Evolutionary conservation across 2,797 vertebrate genomes (phyloP).

Genomic region (Mareca penelope): DNA sequence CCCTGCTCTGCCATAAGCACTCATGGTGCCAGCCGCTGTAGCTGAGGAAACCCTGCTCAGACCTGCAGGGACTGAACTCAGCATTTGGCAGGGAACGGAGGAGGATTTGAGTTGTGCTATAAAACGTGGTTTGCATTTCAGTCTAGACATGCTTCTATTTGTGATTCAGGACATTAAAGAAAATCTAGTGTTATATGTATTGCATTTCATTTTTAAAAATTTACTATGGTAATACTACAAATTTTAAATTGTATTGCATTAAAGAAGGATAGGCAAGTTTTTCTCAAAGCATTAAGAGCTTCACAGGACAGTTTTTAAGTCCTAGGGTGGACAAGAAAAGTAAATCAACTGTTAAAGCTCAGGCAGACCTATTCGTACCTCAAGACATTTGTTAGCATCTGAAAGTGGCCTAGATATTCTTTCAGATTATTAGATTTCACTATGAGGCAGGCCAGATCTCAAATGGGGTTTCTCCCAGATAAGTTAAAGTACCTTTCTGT

Average conservation of each 20-base stretch:
- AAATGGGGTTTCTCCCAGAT: neutral
- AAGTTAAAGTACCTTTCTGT: neutral
- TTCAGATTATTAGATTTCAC: neutral
- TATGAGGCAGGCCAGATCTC: neutral
- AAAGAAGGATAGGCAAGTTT: neutral
- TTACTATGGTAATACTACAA: neutral
- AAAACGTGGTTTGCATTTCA: constrained; percentile 2
- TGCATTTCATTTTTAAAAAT: neutral
- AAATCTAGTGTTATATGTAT: neutral
- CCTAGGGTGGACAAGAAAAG: neutral
- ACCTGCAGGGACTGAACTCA: neutral
- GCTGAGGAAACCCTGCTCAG: neutral
- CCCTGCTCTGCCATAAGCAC: neutral
- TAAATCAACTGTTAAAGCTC: neutral
- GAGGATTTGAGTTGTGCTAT: neutral
- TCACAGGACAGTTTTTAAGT: neutral
- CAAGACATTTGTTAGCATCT: neutral
- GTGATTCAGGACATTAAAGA: neutral
- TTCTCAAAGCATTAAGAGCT: neutral
- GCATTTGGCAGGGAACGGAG: neutral
- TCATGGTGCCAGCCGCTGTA: neutral
- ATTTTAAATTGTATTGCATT: neutral
- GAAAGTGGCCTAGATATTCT: neutral
- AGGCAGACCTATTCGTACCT: neutral
- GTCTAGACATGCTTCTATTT: neutral